A percentile compares a stretch with the other conserved stretches of the same genome.
Conservation (phyloP, 2,113 vertebrate genomes). For the Prochilodus magdalenae region DNA sequence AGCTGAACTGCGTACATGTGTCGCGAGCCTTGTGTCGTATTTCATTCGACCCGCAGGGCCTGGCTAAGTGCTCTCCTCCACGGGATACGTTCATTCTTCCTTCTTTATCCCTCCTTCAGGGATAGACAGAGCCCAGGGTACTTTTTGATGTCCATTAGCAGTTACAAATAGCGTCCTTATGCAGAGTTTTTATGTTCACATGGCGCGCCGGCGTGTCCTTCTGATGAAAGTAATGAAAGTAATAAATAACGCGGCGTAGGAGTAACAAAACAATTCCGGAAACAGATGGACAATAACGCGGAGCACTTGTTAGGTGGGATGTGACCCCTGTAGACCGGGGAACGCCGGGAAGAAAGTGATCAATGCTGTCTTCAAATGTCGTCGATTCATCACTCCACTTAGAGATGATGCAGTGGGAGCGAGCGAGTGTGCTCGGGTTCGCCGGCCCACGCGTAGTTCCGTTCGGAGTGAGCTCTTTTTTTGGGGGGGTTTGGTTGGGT, state of each 20-base stretch:
- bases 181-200: neutral
- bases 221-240: slow-evolving; percentile 11
- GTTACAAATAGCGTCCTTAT: slow-evolving; percentile 65
- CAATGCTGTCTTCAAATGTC: slow-evolving; percentile 72
- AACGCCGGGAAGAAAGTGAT: slow-evolving; percentile 64
- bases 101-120: neutral
- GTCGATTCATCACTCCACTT: slow-evolving; percentile 74
- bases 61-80: neutral
- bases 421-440: slow-evolving; percentile 49
- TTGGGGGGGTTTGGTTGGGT: too few species aligned
- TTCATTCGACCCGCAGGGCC: neutral
- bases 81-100: neutral
- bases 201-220: neutral
- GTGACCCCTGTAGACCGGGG: slow-evolving; percentile 47
- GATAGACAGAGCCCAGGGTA: neutral
- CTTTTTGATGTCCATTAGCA: slow-evolving; percentile 76
- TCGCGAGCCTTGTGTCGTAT: too few species aligned
- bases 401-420: slow-evolving; percentile 68
- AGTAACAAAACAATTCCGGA: slow-evolving; percentile 15
- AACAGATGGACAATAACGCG: slow-evolving; percentile 41
- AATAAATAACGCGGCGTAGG: slow-evolving; percentile 56
- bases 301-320: slow-evolving; percentile 54
- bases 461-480: slow-evolving; percentile 11
- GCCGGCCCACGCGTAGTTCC: neutral
- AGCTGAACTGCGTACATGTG: neutral